A percentile compares a stretch with the other conserved stretches of the same genome.
These are phyloP conservation scores for Sipunculus nudus DNA, from an alignment of 2,888 invertebrate genomes.

Conservation along the genomic window DNA sequence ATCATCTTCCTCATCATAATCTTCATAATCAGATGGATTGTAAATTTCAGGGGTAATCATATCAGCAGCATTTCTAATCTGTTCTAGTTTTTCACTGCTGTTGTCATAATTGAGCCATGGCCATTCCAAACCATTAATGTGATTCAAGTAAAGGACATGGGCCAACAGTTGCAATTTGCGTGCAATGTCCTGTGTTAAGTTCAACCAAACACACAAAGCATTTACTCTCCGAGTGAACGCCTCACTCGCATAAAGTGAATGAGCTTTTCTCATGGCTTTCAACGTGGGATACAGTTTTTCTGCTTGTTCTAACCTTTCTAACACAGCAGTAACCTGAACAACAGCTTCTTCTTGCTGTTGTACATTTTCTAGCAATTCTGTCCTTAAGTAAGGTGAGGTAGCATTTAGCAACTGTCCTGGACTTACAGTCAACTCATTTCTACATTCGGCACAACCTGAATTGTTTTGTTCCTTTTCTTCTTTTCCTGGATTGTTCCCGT, in stretches of 20 bases:
- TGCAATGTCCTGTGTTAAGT: conserved; percentile 85
- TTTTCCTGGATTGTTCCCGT: too few species aligned
- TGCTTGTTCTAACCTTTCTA: conserved; percentile 79
- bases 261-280: conserved; percentile 79
- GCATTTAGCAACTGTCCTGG: too few species aligned
- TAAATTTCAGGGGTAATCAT: not conserved
- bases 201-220: conserved; percentile 91
- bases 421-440: too few species aligned
- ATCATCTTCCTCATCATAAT: conserved; percentile 21
- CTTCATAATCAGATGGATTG: conserved; percentile 28
- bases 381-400: too few species aligned
- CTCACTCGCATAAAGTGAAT: conserved; percentile 76
- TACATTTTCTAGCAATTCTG: conserved; percentile 63
- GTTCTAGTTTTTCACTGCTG: conserved; percentile 24
- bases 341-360: conserved; percentile 80
- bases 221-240: conserved; percentile 77
- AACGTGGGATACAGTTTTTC: conserved; percentile 86
- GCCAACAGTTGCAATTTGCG: conserved; percentile 78
- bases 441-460: too few species aligned
- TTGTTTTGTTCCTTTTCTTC: too few species aligned
- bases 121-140: conserved; percentile 54
- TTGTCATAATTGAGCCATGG: conserved; percentile 51
- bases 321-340: conserved; percentile 77
- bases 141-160: conserved; percentile 53
- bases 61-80: conserved; percentile 9